Conservation (phyloP, 2,797 vertebrate species). For the Scarus forsteni region DNA sequence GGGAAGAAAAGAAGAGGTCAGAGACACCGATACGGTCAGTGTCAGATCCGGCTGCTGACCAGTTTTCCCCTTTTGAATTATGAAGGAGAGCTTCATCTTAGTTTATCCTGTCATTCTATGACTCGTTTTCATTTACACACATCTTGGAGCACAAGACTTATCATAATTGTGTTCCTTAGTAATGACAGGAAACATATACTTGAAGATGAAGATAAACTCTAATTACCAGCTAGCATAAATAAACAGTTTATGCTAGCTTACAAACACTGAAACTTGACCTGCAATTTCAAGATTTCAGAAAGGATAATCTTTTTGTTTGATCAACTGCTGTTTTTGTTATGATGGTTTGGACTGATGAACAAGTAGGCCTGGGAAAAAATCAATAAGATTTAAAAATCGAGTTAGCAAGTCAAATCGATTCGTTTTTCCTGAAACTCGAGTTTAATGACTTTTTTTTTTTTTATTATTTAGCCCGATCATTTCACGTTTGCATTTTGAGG, state of each 20-base stretch:
- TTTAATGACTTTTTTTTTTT: too few relatives aligned
- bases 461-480: too few relatives aligned
- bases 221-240: not conserved
- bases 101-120: not conserved
- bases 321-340: too few relatives aligned
- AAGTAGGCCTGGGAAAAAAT: too few relatives aligned
- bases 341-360: too few relatives aligned
- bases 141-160: not conserved
- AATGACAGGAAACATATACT: not conserved
- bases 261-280: too few relatives aligned
- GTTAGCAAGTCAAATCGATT: too few relatives aligned
- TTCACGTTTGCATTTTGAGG: too few relatives aligned
- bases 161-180: not conserved
- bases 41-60: not conserved
- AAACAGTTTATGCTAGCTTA: not conserved
- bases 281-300: too few relatives aligned
- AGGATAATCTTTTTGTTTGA: too few relatives aligned
- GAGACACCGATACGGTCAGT: conserved; percentile 8
- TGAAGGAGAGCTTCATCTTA: conserved; percentile 17
- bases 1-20: conserved; percentile 2
- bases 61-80: conserved; percentile 43
- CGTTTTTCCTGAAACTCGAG: too few relatives aligned
- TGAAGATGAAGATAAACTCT: not conserved
- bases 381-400: too few relatives aligned
- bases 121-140: conserved; percentile 1